phyloP scores from a whole-genome alignment of 1,140 invertebrate genomes.

The Drosophila ercepeae region DNA sequence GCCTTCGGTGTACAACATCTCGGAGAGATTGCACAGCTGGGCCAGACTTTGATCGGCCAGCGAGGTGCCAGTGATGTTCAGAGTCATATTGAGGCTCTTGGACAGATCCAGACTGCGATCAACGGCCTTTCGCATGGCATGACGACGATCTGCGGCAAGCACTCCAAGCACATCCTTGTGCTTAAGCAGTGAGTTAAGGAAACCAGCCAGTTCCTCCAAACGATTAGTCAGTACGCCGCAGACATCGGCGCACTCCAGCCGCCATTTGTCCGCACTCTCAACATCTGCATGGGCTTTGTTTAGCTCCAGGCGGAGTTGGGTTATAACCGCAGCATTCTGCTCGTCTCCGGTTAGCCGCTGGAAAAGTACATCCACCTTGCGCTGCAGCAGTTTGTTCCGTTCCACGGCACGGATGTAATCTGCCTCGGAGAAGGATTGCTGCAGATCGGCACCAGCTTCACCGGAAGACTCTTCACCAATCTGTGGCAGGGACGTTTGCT shows the following conservation, averaged over 20 bases:
- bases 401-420: conserved; percentile 71
- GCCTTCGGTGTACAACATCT: conserved; percentile 75
- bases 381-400: conserved; percentile 71
- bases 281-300: conserved; percentile 73
- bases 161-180: conserved; percentile 86
- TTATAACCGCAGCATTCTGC: conserved; percentile 59
- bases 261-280: conserved; percentile 84
- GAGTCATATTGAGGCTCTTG: conserved; percentile 84
- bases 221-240: conserved; percentile 87
- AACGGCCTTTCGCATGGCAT: conserved; percentile 85
- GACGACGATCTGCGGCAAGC: conserved; percentile 84
- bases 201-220: conserved; percentile 88
- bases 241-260: conserved; percentile 87
- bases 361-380: conserved; percentile 74
- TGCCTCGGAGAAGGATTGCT: conserved; percentile 68
- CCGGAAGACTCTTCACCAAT: conserved; percentile 29
- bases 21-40: conserved; percentile 84
- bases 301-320: conserved; percentile 78
- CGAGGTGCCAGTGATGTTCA: conserved; percentile 66
- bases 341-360: conserved; percentile 71
- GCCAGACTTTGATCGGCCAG: conserved; percentile 79
- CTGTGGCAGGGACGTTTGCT: conserved; percentile 23
- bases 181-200: conserved; percentile 88
- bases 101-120: conserved; percentile 86
- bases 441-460: conserved; percentile 31